Base-by-base conservation (phyloP, 2,888 invertebrate species). In the Boloria selene region DNA sequence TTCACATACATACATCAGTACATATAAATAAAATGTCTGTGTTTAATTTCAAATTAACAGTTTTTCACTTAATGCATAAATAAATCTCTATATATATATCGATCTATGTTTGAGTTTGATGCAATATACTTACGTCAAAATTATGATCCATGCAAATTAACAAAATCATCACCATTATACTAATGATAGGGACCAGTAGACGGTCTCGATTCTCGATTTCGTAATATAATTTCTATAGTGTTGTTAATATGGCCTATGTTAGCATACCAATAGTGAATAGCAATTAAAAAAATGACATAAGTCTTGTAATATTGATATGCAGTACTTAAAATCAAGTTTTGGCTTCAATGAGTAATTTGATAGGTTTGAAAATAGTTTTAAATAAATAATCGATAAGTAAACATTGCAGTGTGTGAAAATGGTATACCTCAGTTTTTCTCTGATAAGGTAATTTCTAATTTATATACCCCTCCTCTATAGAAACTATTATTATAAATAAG, bases 291-390 rank as follows among this genome's bases (percentile, higher is more conserved):
- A 47, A 59, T 47, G 47, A 59, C 31, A 49, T 22, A 47, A 49
- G 5, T 31, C 13, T 2, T 31, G 47, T 13, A 49, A 13, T 47
- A 59, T 31, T 4, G 49, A 17, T 14, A 49, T 16, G 17, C 47
- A 49, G 49, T 59, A 49, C 47, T 59, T 59, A 49, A 59, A 59
- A 59, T 59, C 59, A 49, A 49, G 17, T 59, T 49, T 18, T 59
- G 14, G 5, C 16, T 26, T 13, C 31, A 26, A 59, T 14, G 31
- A 47, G 17, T 13, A 16, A 47, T 47, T 49, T 16, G 17, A 13
- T 38, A 31, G 26, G n/a, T 17, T 59, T 1, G n/a, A 10, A 4
- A 47, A 7, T 31, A 59, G 58, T 58, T 45, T 26, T 16, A 47
- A 49, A 13, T 31, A 6, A 59, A 59, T 59, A 16, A 6, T 18